Evolutionary conservation across 1,140 invertebrate genomes (phyloP), one percentile per base, ranked within the genome.

Genomic region (Lordiphosa clarofinis): DNA sequence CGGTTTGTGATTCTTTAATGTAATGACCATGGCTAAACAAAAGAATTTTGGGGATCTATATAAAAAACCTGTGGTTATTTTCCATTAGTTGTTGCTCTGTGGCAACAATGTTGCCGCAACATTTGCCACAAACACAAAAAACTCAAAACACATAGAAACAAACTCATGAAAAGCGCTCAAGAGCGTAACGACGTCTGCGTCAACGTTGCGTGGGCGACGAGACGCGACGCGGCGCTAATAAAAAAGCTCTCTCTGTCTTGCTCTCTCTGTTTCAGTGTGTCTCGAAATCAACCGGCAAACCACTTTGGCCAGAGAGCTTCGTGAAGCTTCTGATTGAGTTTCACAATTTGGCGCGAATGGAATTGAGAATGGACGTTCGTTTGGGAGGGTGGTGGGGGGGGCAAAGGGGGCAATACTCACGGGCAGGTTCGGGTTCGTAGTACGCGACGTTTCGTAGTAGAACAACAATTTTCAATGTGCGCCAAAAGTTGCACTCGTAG

Each of bases 321-420:
- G 11, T 54, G 39, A 37, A 28, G 28, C 13, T 38, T 39, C 36
- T 49, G 33, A 39, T 24, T 33, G 13, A 56, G 47, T 55, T 72
- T 52, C 46, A 63, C 49, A 72, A 72, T 72, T 70, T 72, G 66
- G 60, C 69, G 69, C 66, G 50, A 64, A 58, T 39, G 46, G 36
- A 31, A 57, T 31, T 40, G 9, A 10, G 13, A 50, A 28, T 59
- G 28, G 28, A 19, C 19, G 19, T 3, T 19, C 19, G 19, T 1
- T 1, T 19, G 7, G 5, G 24, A 1, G 24, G 24, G n/a, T n/a
- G 28, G 7, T 24, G 28, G 28, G 28, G 21, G 21, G 4, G 21
- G 21, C 4, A n/a, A n/a, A n/a, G 11, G 24, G 9, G 11, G 43
- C 33, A 46, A 24, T 46, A 46, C 5, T 44, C 24, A 12, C 28